These are phyloP conservation scores for Salpingus planirostris DNA, from an alignment of 2,888 invertebrate genomes.

Conservation along the genomic window DNA sequence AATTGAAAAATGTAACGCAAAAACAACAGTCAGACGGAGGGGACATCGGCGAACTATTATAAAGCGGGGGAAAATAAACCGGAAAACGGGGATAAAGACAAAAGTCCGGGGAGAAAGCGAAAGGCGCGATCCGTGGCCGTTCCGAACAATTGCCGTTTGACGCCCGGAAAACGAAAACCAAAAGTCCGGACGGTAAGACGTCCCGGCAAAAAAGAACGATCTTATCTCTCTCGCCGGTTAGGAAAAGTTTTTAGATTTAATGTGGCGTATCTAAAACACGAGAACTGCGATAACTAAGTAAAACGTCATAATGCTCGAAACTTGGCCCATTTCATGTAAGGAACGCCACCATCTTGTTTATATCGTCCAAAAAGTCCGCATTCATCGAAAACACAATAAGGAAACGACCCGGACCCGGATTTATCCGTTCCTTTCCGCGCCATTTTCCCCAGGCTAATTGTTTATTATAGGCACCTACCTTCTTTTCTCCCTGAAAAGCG, in stretches of 20 bases:
- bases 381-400: slow-evolving; percentile 7
- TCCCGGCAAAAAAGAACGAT: slow-evolving; percentile 22
- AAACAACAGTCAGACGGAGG: slow-evolving; percentile 8
- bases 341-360: slow-evolving; percentile 22
- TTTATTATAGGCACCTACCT: too few species aligned
- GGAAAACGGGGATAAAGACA: slow-evolving; percentile 14
- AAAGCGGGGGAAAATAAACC: slow-evolving; percentile 16
- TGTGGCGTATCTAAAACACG: slow-evolving; percentile 34
- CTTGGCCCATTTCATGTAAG: slow-evolving; percentile 20
- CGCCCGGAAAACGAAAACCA: slow-evolving; percentile 31
- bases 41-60: slow-evolving; percentile 11
- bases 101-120: slow-evolving; percentile 18
- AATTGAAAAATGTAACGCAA: slow-evolving; percentile 10
- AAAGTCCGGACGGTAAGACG: slow-evolving; percentile 19
- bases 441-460: too few species aligned
- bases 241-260: slow-evolving; percentile 34
- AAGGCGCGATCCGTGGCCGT: slow-evolving; percentile 32
- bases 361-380: slow-evolving; percentile 7
- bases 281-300: slow-evolving; percentile 31
- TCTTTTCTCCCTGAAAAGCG: too few species aligned
- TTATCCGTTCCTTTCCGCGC: too few species aligned
- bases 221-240: slow-evolving; percentile 24
- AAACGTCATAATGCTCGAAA: slow-evolving; percentile 28
- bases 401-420: too few species aligned
- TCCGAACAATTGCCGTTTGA: slow-evolving; percentile 33